Percentiles rank a stretch among this genome's conserved stretches.
Evolutionary conservation across 2,797 vertebrate species (phyloP).

Genomic region (Leptoclinus maculatus): DNA sequence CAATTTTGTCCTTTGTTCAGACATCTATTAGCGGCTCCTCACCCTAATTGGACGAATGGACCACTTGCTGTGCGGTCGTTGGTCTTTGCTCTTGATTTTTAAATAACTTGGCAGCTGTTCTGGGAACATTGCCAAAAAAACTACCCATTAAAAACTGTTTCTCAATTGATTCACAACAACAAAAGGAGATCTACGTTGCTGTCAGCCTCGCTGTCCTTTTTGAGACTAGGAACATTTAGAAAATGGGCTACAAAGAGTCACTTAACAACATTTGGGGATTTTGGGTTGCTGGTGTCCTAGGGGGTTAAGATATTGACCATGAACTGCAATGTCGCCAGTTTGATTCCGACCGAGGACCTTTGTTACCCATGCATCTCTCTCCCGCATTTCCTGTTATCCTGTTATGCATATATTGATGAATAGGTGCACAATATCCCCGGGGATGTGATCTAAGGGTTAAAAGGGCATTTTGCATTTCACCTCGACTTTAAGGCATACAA

Average conservation of each 20-base stretch:
- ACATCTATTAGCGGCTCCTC: not conserved
- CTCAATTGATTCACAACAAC: slow-evolving; percentile 5
- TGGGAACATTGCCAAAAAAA: slow-evolving; percentile 36
- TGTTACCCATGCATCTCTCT: not conserved
- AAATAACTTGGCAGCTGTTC: slow-evolving; percentile 37
- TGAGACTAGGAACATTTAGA: not conserved
- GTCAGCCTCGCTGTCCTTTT: not conserved
- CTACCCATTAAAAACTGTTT: slow-evolving; percentile 1
- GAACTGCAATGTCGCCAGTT: not conserved
- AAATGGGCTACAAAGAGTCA: not conserved
- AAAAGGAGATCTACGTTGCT: not conserved
- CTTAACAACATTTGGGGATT: slow-evolving; percentile 1
- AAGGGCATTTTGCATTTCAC: not conserved
- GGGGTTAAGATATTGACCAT: not conserved
- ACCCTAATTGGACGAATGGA: slow-evolving; percentile 36
- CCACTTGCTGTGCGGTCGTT: slow-evolving; percentile 22
- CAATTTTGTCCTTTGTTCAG: not conserved
- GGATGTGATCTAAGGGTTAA: not conserved
- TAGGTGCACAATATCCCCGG: not conserved
- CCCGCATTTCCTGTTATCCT: not conserved
- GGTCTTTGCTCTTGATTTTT: slow-evolving; percentile 33
- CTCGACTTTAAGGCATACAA: not conserved
- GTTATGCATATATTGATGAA: not conserved
- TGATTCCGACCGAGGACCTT: not conserved
- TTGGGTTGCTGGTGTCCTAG: not conserved